Conservation (phyloP, 2,888 invertebrate species). For the Hydrotaea diabolus region DNA sequence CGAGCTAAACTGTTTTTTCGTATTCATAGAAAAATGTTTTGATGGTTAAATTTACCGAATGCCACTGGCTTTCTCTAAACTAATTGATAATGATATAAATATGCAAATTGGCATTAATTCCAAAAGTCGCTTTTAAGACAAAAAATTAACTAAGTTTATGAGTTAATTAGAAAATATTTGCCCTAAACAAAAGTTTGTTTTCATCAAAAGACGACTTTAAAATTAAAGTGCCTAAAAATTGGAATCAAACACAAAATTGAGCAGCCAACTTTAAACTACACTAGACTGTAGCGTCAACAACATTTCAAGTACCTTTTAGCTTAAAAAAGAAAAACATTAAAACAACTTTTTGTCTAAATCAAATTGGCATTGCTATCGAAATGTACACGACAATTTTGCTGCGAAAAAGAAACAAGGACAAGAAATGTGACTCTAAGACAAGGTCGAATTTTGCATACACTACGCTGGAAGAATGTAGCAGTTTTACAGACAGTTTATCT, state of each 20-base stretch:
- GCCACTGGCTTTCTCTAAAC: no score
- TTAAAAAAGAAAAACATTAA: not conserved
- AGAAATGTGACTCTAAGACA: not conserved
- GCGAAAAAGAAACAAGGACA: constrained; percentile 4
- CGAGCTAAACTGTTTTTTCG: no score
- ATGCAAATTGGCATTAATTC: not conserved
- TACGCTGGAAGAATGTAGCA: not conserved
- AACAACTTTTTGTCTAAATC: constrained; percentile 51
- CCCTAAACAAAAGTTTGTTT: not conserved
- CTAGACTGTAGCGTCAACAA: constrained; percentile 42
- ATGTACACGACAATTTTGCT: constrained; percentile 45
- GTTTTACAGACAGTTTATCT: no score
- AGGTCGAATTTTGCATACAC: not conserved
- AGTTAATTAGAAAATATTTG: not conserved
- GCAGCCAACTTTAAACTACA: not conserved
- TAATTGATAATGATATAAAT: no score
- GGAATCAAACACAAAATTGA: not conserved
- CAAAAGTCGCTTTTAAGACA: not conserved
- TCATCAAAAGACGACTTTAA: constrained; percentile 39
- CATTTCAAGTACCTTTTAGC: constrained; percentile 50
- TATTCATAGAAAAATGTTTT: no score
- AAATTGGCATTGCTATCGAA: constrained; percentile 42
- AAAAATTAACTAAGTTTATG: not conserved
- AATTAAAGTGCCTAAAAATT: no score
- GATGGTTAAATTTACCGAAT: no score